Percentiles rank a stretch among this genome's conserved stretches.
These are phyloP conservation scores for Bombus superbus DNA, from an alignment of 1,140 invertebrate genomes.

Conservation along the genomic window DNA sequence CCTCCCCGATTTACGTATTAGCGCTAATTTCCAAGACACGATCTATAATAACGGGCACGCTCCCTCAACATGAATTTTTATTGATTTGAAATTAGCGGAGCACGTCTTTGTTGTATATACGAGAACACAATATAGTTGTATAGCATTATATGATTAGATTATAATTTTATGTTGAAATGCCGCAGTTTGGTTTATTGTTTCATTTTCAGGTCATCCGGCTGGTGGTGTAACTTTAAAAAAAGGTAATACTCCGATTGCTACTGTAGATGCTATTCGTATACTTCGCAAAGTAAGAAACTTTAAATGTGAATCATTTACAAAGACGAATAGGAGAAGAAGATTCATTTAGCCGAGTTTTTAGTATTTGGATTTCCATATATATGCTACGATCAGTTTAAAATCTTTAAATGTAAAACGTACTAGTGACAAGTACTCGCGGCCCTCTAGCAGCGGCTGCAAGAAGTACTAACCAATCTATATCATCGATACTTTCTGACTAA, in stretches of 20 bases:
- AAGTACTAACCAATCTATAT: not conserved
- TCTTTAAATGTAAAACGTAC: too few species aligned
- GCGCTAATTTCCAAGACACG: not conserved
- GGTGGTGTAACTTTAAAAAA: slow-evolving; percentile 32
- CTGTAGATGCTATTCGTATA: slow-evolving; percentile 18
- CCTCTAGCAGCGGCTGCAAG: not conserved
- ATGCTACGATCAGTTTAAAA: not conserved
- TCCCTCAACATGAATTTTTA: slow-evolving; percentile 12
- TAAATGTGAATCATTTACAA: not conserved
- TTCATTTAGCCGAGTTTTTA: not conserved
- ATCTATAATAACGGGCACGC: slow-evolving; percentile 9
- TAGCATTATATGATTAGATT: slow-evolving; percentile 14
- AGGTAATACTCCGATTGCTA: slow-evolving; percentile 32
- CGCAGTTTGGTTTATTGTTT: slow-evolving; percentile 36
- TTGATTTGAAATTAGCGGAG: slow-evolving; percentile 24
- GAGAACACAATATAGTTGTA: slow-evolving; percentile 19
- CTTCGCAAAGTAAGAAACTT: slow-evolving; percentile 9
- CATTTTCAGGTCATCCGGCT: slow-evolving; percentile 37
- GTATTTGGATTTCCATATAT: slow-evolving; percentile 9
- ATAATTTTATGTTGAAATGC: not conserved
- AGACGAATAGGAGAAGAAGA: too few species aligned
- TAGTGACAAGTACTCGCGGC: too few species aligned
- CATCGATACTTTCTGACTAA: not conserved
- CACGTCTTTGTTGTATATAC: slow-evolving; percentile 31
- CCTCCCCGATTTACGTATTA: not conserved